phyloP scores from a whole-genome alignment of 2,113 vertebrate genomes.

The Pomatostomus ruficeps region DNA sequence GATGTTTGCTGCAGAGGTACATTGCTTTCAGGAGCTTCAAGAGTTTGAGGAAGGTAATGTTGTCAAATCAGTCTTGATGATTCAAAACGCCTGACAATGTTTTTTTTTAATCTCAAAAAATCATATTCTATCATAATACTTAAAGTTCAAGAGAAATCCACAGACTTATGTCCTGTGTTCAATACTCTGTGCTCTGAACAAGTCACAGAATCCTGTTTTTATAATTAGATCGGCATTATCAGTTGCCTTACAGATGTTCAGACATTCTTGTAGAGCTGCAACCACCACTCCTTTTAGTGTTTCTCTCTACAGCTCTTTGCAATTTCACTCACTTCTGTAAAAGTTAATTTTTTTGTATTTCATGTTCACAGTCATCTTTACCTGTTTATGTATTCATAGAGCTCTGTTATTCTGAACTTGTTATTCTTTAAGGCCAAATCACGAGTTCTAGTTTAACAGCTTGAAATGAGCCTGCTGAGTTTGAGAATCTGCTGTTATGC shows the following conservation, averaged over 20 bases:
- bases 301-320: not conserved
- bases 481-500: not conserved
- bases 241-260: not conserved
- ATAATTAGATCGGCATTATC: not conserved
- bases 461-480: not conserved
- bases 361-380: not conserved
- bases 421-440: not conserved
- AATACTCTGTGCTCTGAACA: not conserved
- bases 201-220: not conserved
- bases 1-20: not conserved
- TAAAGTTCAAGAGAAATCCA: not conserved
- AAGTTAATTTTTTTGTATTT: not conserved
- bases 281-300: not conserved
- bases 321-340: not conserved
- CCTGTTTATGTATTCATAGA: not conserved
- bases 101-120: not conserved
- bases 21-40: not conserved
- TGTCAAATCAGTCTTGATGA: not conserved
- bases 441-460: not conserved
- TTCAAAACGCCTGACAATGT: not conserved
- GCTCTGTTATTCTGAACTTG: not conserved
- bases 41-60: not conserved
- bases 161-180: not conserved
- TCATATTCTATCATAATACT: not conserved
- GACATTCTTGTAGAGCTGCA: not conserved